Percentiles rank a stretch among this genome's conserved stretches.
These are phyloP conservation scores for Catocala fraxini DNA, from an alignment of 2,888 invertebrate species.

Conservation along the genomic window DNA sequence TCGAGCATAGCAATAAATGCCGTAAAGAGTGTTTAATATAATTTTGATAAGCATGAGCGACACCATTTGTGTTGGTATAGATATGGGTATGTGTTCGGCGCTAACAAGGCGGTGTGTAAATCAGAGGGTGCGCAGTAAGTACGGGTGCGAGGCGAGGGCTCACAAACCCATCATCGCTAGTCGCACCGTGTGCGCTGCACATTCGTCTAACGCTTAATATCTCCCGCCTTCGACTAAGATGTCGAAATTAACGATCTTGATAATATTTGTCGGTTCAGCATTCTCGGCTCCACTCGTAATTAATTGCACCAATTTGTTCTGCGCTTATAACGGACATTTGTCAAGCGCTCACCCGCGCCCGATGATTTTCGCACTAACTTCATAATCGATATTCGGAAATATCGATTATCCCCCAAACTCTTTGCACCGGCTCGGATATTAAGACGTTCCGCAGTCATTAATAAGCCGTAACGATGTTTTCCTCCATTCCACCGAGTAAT, in stretches of 20 bases:
- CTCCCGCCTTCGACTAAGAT: conserved; percentile 74
- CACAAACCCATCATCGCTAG: conserved; percentile 10
- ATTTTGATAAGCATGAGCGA: no score
- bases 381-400: conserved; percentile 82
- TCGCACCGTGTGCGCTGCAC: conserved; percentile 61
- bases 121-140: conserved; percentile 28
- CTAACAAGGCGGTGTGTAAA: conserved; percentile 35
- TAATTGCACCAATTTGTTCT: conserved; percentile 86
- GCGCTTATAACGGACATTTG: conserved; percentile 85
- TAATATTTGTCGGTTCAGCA: conserved; percentile 86
- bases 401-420: conserved; percentile 75
- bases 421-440: conserved; percentile 67
- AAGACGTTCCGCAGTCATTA: conserved; percentile 71
- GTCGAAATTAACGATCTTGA: conserved; percentile 86
- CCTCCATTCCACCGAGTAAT: conserved; percentile 55
- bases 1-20: no score
- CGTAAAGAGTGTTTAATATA: background rate
- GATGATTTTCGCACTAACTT: conserved; percentile 84
- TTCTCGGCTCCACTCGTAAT: conserved; percentile 79
- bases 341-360: conserved; percentile 79
- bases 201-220: conserved; percentile 70
- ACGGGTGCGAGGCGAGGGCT: conserved; percentile 1
- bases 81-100: background rate
- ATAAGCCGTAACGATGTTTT: conserved; percentile 72
- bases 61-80: no score